Percentiles rank a stretch among this genome's conserved stretches.
Conservation (phyloP, 2,113 vertebrate genomes). For the Alethe diademata region DNA sequence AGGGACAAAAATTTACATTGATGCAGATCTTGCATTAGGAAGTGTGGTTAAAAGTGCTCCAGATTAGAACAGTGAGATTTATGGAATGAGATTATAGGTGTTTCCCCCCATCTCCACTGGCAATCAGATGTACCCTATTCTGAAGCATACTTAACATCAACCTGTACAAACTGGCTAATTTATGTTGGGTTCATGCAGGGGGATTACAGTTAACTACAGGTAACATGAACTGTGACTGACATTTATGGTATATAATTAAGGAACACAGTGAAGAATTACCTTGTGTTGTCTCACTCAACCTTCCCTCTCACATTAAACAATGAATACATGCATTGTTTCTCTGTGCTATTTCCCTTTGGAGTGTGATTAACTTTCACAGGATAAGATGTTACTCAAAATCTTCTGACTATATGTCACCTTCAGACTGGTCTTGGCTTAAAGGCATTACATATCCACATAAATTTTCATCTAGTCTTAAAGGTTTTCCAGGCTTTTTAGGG, state of each 20-base stretch:
- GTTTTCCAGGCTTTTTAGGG: not conserved
- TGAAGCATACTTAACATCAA: not conserved
- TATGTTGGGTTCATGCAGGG: not conserved
- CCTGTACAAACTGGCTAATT: not conserved
- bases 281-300: not conserved
- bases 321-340: not conserved
- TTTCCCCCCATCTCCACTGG: not conserved
- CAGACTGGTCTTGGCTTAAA: not conserved
- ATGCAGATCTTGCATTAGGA: not conserved
- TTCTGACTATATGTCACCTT: not conserved
- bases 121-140: not conserved
- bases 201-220: not conserved
- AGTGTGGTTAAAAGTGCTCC: not conserved
- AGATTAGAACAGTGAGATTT: not conserved
- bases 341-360: not conserved
- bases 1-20: not conserved
- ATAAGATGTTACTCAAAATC: not conserved
- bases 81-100: not conserved
- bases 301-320: not conserved
- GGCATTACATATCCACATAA: not conserved
- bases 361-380: not conserved
- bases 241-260: not conserved
- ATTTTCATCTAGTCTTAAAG: not conserved
- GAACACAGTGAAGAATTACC: not conserved
- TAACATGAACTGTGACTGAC: constrained; percentile 1